A percentile compares a stretch with the other conserved stretches of the same genome.
phyloP scores from a whole-genome alignment of 2,888 invertebrate species.

The Drosophila falleni region DNA sequence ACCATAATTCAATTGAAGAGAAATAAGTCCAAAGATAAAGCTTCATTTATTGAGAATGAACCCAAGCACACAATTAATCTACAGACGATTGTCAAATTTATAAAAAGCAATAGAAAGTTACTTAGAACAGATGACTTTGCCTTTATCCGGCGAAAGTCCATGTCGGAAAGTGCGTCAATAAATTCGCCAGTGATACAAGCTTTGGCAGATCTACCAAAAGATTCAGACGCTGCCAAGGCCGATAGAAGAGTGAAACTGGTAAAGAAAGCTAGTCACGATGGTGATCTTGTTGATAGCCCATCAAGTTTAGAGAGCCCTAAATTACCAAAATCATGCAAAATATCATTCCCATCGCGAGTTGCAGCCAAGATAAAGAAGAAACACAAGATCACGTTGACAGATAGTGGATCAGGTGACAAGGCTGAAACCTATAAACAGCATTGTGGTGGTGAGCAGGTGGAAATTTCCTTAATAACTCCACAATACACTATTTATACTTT shows the following conservation, averaged over 20 bases:
- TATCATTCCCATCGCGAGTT: slow-evolving; percentile 83
- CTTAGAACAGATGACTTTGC: slow-evolving; percentile 81
- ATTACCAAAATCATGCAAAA: slow-evolving; percentile 52
- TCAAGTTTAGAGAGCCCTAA: slow-evolving; percentile 18
- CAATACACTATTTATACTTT: slow-evolving; percentile 7
- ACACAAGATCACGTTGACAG: slow-evolving; percentile 67
- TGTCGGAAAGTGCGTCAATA: slow-evolving; percentile 70
- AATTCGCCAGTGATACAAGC: slow-evolving; percentile 60
- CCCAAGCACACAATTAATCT: slow-evolving; percentile 75
- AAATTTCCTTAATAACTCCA: slow-evolving; percentile 25
- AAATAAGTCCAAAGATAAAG: slow-evolving; percentile 47
- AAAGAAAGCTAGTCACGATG: slow-evolving; percentile 60
- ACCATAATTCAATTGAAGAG: slow-evolving; percentile 33
- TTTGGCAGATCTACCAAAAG: slow-evolving; percentile 62
- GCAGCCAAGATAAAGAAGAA: slow-evolving; percentile 83
- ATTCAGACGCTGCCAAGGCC: slow-evolving; percentile 65
- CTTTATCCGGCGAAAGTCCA: slow-evolving; percentile 79
- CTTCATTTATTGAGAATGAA: slow-evolving; percentile 18
- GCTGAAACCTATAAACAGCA: slow-evolving; percentile 82
- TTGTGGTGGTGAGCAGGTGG: slow-evolving; percentile 81
- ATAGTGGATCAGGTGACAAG: slow-evolving; percentile 56
- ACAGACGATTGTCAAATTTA: slow-evolving; percentile 81
- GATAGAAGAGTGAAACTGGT: slow-evolving; percentile 77
- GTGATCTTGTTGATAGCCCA: slow-evolving; percentile 63
- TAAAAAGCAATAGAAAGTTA: slow-evolving; percentile 79